phyloP scores from a whole-genome alignment of 2,888 invertebrate genomes.

The Andrena praecox region DNA sequence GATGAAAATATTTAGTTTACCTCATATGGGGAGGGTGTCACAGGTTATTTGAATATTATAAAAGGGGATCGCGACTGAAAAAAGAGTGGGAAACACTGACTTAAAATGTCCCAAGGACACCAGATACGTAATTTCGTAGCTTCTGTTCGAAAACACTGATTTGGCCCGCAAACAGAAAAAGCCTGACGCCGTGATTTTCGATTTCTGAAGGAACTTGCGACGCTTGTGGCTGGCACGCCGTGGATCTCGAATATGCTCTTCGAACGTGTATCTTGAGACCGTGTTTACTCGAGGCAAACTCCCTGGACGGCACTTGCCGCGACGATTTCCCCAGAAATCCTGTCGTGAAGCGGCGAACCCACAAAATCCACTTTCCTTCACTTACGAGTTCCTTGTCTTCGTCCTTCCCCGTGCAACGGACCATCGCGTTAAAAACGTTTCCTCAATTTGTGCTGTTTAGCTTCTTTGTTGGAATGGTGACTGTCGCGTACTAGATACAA shows the following conservation, averaged over 20 bases:
- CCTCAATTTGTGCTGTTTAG: slow-evolving; percentile 15
- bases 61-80: no score
- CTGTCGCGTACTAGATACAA: not conserved
- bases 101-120: no score
- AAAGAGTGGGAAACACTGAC: no score
- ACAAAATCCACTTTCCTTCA: slow-evolving; percentile 54
- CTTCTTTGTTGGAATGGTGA: not conserved
- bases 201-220: slow-evolving; percentile 12
- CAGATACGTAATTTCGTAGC: not conserved
- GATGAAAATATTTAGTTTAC: no score
- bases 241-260: slow-evolving; percentile 43
- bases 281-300: slow-evolving; percentile 58
- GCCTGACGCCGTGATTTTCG: not conserved
- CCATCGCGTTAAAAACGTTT: slow-evolving; percentile 44
- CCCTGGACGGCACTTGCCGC: slow-evolving; percentile 41
- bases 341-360: slow-evolving; percentile 46
- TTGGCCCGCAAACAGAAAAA: not conserved
- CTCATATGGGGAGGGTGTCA: no score
- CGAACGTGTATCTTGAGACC: slow-evolving; percentile 39
- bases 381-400: slow-evolving; percentile 33
- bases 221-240: slow-evolving; percentile 10
- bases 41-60: no score
- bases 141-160: not conserved
- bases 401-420: slow-evolving; percentile 21
- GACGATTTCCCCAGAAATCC: slow-evolving; percentile 53